Base-by-base conservation (phyloP, 2,113 vertebrate genomes). In the Halcyon senegalensis region DNA sequence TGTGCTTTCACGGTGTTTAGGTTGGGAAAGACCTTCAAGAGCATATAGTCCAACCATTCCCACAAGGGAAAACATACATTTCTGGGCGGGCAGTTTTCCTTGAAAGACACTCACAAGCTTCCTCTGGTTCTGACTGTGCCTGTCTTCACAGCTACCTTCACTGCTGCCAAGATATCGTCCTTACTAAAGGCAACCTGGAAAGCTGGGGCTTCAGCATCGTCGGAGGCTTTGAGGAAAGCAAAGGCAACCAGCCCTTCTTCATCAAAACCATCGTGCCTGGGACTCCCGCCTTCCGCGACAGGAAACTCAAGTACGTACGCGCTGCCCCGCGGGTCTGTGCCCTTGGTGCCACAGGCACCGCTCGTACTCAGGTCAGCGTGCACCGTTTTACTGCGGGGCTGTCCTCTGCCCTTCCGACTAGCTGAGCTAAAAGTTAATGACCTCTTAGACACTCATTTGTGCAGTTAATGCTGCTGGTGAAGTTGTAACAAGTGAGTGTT, bases 181-280 rank as follows among this genome's bases (percentile, higher is more conserved):
- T 99, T 21, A 98, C 95, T 43, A 99, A 99, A 97, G 99, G 98
- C 56, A 99, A 98, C 96, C 98, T 97, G 23, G 99, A 99, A 70
- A 99, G 99, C 84, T 99, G 99, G 99, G 99, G 99, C 92, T 99
- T 99, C 97, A 99, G 99, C 94, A 99, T 99, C 13, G 99, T 99
- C 3, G 99, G 99, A 16, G 99, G 99, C 83, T 99, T 99, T 24
- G 99, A 99, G 97, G 99, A 99, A 81, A 98, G 95, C 90, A 98
- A 98, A 79, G 98, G 99, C 15, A 98, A 99, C 96, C 99, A 99
- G 96, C 99, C 99, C 0, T 99, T 99, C 98, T 99, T 99, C 98
- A 99, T 99, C 92, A 99, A 99, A 97, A 99, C 99, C 97, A 99
- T 99, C 2, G 99, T 99, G 95, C 99, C 99, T 6, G 99, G 98